phyloP scores from a whole-genome alignment of 2,797 vertebrate species.

The Cossypha niveicapilla region DNA sequence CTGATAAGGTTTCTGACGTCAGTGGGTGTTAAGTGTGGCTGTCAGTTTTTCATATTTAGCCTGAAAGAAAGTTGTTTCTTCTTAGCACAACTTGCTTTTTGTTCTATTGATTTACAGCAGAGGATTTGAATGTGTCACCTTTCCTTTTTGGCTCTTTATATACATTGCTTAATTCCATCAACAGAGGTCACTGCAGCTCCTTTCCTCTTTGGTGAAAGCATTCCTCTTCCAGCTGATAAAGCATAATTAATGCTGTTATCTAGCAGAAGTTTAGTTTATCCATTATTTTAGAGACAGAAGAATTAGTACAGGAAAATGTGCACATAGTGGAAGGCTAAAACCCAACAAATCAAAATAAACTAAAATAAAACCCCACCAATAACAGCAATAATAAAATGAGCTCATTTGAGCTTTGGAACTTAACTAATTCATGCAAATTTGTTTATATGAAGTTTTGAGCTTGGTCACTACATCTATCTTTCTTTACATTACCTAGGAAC shows the following conservation, averaged over 20 bases:
- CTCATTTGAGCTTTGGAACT: background rate
- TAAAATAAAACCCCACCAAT: background rate
- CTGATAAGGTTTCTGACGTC: background rate
- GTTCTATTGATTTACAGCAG: background rate
- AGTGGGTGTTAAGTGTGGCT: background rate
- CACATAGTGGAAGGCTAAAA: background rate
- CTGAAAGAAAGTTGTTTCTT: background rate
- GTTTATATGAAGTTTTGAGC: background rate
- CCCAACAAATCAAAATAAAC: background rate
- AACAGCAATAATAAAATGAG: background rate
- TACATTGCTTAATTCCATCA: conserved; percentile 68
- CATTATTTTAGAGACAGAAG: background rate
- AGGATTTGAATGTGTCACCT: background rate
- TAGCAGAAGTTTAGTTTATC: background rate
- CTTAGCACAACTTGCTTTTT: background rate
- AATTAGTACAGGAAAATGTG: background rate
- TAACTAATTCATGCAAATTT: background rate
- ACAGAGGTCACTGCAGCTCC: conserved; percentile 76
- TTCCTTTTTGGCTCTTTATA: background rate
- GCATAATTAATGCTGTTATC: background rate
- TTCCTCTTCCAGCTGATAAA: background rate
- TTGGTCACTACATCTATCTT: background rate
- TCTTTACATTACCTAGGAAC: background rate
- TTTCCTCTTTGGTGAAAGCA: background rate
- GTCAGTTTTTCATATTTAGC: background rate